Conservation (phyloP, 2,113 vertebrate genomes). For the Seriola dumerili region DNA sequence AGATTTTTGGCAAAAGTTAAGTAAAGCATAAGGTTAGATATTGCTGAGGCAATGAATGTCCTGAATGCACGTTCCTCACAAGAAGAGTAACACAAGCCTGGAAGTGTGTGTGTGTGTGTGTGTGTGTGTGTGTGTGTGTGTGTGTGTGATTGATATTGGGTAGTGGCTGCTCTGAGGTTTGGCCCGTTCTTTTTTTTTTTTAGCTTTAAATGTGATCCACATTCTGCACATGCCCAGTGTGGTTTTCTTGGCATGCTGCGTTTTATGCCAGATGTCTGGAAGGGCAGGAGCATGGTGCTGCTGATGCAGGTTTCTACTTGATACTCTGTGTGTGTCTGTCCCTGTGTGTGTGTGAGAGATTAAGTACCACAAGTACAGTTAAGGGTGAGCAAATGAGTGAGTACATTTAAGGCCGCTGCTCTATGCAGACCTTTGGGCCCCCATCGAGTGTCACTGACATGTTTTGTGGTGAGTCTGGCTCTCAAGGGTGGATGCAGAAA, state of each 20-base stretch:
- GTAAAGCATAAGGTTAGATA: constrained; percentile 2
- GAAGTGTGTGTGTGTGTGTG: constrained; percentile 34
- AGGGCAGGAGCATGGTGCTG: constrained; percentile 25
- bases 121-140: constrained; percentile 34
- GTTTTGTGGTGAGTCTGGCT: constrained; percentile 22
- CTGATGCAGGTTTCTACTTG: constrained; percentile 60
- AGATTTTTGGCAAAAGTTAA: constrained; percentile 19
- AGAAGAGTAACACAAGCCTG: constrained; percentile 26
- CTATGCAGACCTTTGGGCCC: neutral
- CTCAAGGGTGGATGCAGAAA: too few relatives aligned
- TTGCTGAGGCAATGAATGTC: neutral
- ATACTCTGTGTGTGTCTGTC: constrained; percentile 17
- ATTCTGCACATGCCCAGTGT: constrained; percentile 70
- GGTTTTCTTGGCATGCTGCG: constrained; percentile 53
- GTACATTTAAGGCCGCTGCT: constrained; percentile 5
- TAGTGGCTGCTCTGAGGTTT: constrained; percentile 34
- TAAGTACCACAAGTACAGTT: constrained; percentile 19
- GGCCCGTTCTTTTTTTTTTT: constrained; percentile 50
- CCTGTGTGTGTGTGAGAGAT: constrained; percentile 20
- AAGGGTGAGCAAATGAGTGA: constrained; percentile 11
- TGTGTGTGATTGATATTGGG: constrained; percentile 40
- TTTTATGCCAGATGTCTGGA: constrained; percentile 62
- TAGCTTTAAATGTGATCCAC: constrained; percentile 59
- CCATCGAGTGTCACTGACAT: constrained; percentile 7
- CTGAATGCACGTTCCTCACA: constrained; percentile 34